Base-by-base conservation (phyloP, 1,140 invertebrate species). In the Diorhabda sublineata region DNA sequence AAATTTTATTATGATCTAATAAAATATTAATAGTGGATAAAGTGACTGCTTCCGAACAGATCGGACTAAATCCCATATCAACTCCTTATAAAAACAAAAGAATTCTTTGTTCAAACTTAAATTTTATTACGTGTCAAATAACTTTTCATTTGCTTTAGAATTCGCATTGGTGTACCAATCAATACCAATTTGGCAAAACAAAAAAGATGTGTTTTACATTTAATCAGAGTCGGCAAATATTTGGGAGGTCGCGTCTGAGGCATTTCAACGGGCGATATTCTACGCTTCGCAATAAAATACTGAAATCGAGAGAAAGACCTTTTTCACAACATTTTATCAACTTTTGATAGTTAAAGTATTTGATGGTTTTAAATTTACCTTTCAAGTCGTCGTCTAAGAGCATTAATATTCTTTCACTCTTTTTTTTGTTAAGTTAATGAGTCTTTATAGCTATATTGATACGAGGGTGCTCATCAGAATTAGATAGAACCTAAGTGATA, bases 41-140 rank as follows among this genome's bases (percentile, higher is more conserved):
- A 26, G 26, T 26, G 26, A 26, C 1, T 26, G 26, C 26, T 26
- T 26, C 26, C 26, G 26, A 26, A 26, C 1, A 26, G 26, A 26
- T 26, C 26, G 26, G 26, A 26, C 26, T 26, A 26, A 26, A 26
- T 26, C 26, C 26, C 26, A 26, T 26, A 26, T 26, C 26, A 26
- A 26, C 26, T 26, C 26, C 26, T 26, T 26, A 26, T 26, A 26
- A 26, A 26, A 26, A 26, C 26, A 26, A 26, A 26, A 26, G 26
- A 1, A 26, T 26, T 26, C 26, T 26, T 26, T 26, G 47, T 52
- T n/a, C 6, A 3, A 52, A 52, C 47, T n/a, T 8, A 52, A 52
- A 62, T 62, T 62, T 62, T 62, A 62, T 62, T 47, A 62, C 7
- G 42, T 62, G 61, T 62, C 61, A 62, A 44, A 62, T 62, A 62